Percentiles rank a stretch among this genome's conserved stretches.
phyloP scores from a whole-genome alignment of 1,140 invertebrate genomes.

The Zeugodacus cucurbitae region DNA sequence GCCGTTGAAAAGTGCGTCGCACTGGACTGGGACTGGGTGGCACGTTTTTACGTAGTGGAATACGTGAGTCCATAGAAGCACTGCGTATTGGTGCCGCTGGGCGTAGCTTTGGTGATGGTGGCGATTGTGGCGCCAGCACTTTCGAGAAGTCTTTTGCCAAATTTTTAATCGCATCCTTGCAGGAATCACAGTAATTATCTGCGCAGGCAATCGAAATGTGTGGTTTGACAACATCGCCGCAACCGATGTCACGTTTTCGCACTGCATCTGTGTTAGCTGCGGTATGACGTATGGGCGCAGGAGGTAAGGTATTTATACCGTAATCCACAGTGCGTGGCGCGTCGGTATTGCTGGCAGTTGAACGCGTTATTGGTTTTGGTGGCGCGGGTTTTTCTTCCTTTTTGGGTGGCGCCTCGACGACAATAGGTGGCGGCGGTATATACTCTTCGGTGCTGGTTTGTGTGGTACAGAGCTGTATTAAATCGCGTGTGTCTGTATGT shows the following conservation, averaged over 20 bases:
- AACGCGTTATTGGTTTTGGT: conserved; percentile 41
- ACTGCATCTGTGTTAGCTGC: conserved; percentile 62
- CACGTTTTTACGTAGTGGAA: conserved; percentile 66
- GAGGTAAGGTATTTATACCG: conserved; percentile 46
- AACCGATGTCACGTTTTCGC: conserved; percentile 67
- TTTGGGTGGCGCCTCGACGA: conserved; percentile 22
- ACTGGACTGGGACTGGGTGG: conserved; percentile 65
- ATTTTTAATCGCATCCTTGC: conserved; percentile 71
- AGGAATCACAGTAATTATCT: conserved; percentile 75
- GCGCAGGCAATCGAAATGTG: conserved; percentile 69
- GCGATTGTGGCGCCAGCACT: conserved; percentile 40
- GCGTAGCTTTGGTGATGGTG: neutral
- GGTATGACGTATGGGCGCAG: conserved; percentile 48
- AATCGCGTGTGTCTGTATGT: conserved; percentile 55
- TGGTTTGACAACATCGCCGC: conserved; percentile 69
- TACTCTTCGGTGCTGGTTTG: conserved; percentile 53
- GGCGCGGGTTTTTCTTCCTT: conserved; percentile 47
- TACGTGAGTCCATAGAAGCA: conserved; percentile 57
- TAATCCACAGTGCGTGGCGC: conserved; percentile 16
- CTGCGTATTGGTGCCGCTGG: conserved; percentile 48
- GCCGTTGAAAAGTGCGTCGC: conserved; percentile 65
- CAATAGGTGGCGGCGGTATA: conserved; percentile 42
- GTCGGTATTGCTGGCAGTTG: conserved; percentile 53
- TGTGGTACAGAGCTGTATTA: conserved; percentile 51
- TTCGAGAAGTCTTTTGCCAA: conserved; percentile 68